Evolutionary conservation across 1,140 invertebrate genomes (phyloP), one percentile per base, ranked within the genome.

Genomic region (Lasaia peninsularis): DNA sequence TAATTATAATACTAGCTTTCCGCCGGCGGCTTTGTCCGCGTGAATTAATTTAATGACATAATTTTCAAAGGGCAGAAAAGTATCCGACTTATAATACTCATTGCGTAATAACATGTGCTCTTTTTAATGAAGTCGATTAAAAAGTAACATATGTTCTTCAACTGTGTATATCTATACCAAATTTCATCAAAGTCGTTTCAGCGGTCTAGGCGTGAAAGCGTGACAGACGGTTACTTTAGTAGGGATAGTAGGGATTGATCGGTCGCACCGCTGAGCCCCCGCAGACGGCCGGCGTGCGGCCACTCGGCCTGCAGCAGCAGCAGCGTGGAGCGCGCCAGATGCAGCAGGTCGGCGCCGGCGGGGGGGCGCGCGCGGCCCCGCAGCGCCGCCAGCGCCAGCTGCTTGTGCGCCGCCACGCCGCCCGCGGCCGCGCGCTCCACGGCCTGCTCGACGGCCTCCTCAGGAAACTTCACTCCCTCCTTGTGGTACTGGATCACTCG

Each of bases 401-500:
- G 78, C 28, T 58, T 60, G 67, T 75, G 74, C 24, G 79, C 68
- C 31, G 75, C 58, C 5, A 85, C 63, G 0, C 71, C 68, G n/a
- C 56, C 57, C 12, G 53, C 56, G 1, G 60, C 28, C 3, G 72
- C 71, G 40, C 53, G 50, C 52, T 40, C 51, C 60, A 73, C 51
- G 18, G 67, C 65, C 1, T 7, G 20, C 20, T 76, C 73, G 0
- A 81, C 11, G 1, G 75, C 34, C 1, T 72, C 73, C 18, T 76
- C 72, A 2, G 67, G 35, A n/a, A 83, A 58, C 54, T 67, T 61
- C 14, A 66, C 63, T 24, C 78, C 79, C 11, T 79, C 82, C 49
- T 80, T 81, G 67, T 78, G 69, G 66, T 77, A 80, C 16, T 80
- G 72, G 2, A 58, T 65, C 12, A 86, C 11, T 2, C 82, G 74